Evolutionary conservation across 2,888 invertebrate genomes (phyloP).

Genomic region (Xestia ashworthii): DNA sequence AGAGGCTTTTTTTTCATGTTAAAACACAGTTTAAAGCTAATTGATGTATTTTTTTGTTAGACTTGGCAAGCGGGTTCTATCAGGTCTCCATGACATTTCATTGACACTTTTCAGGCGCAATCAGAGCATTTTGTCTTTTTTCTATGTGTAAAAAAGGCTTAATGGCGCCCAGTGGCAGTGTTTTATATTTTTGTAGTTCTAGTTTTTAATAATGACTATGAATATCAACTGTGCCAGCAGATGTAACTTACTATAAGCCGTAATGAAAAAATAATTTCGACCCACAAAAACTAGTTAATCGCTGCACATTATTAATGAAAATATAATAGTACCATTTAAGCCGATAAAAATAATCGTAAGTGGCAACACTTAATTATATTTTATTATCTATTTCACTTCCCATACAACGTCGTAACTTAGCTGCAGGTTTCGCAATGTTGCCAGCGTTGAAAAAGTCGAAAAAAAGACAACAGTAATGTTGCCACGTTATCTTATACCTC

Average conservation of each 20-base stretch:
- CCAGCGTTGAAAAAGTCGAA: constrained; percentile 79
- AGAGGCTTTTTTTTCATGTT: not conserved
- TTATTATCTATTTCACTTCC: constrained; percentile 78
- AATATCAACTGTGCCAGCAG: constrained; percentile 11
- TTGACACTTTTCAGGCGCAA: not conserved
- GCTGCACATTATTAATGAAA: constrained; percentile 66
- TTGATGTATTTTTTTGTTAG: not conserved
- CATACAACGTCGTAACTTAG: constrained; percentile 75
- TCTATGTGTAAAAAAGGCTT: constrained; percentile 12
- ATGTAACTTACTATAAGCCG: constrained; percentile 9
- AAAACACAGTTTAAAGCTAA: not conserved
- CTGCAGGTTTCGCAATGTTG: constrained; percentile 74
- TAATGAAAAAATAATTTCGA: constrained; percentile 59
- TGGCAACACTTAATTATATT: constrained; percentile 77
- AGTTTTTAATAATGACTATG: constrained; percentile 12
- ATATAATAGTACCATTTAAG: constrained; percentile 68
- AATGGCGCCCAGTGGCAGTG: constrained; percentile 8
- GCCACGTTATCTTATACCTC: constrained; percentile 79
- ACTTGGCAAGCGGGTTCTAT: constrained; percentile 1
- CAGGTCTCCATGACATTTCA: not conserved
- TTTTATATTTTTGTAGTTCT: not conserved
- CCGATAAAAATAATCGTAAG: constrained; percentile 74
- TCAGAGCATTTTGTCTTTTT: not conserved
- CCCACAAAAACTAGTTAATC: constrained; percentile 51
- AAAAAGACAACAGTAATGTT: constrained; percentile 72